A percentile compares a stretch with the other conserved stretches of the same genome.
These are phyloP conservation scores for Parnassius smintheus DNA, from an alignment of 2,888 invertebrate genomes.

Conservation along the genomic window DNA sequence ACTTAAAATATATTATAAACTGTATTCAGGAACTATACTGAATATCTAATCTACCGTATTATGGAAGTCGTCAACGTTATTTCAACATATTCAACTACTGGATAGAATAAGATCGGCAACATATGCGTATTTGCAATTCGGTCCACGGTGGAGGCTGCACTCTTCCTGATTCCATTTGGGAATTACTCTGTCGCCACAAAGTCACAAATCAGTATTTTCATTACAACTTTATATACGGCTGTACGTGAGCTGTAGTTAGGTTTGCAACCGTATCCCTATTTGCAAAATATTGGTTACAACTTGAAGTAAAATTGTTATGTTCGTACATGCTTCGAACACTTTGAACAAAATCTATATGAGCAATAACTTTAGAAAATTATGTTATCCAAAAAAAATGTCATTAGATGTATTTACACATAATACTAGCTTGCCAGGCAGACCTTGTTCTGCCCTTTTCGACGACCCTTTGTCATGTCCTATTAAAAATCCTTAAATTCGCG, in stretches of 20 bases:
- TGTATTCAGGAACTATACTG: too few species aligned
- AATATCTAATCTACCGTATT: background rate
- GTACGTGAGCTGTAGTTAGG: conserved; percentile 24
- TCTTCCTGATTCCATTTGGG: conserved; percentile 79
- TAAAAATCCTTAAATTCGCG: too few species aligned
- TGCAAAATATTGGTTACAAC: background rate
- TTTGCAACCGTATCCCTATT: conserved; percentile 19
- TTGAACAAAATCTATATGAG: too few species aligned
- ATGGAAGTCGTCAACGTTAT: conserved; percentile 7
- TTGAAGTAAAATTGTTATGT: too few species aligned
- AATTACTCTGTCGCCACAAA: conserved; percentile 72
- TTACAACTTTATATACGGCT: conserved; percentile 42
- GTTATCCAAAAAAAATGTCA: too few species aligned
- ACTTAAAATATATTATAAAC: too few species aligned
- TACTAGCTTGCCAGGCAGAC: too few species aligned
- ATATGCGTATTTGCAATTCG: conserved; percentile 75
- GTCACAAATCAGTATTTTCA: conserved; percentile 77
- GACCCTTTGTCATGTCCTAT: too few species aligned
- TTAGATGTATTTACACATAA: too few species aligned
- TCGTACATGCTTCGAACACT: too few species aligned
- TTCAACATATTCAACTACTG: conserved; percentile 28
- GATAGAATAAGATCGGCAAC: conserved; percentile 63
- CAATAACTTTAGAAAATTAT: too few species aligned
- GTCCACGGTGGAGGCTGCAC: conserved; percentile 67
- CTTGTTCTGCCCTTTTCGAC: too few species aligned